Base-by-base conservation (phyloP, 1,140 invertebrate genomes). In the Drosophila orena region DNA sequence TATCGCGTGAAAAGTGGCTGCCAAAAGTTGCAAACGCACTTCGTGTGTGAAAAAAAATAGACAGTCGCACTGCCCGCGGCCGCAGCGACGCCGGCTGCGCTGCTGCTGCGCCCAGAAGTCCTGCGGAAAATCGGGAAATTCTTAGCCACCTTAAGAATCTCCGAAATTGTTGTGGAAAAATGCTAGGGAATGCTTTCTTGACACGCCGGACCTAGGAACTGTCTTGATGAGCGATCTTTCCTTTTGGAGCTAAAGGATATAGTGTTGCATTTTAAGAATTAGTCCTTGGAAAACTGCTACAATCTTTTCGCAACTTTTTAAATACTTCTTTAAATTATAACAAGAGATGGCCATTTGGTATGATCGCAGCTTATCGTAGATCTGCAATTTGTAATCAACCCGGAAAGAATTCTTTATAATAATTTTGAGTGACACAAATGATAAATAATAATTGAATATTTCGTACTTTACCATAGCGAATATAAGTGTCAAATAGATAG, bases 21-120 rank as follows among this genome's bases (percentile, higher is more conserved):
- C 38, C 50, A 89, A 85, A 84, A 81, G 64, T 35, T 40, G 77
- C 73, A 56, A 62, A 81, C 59, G 72, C 83, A 81, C 56, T 80
- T 52, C 60, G 38, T 72, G 30, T 15, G 15, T 72, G 69, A 59
- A 46, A 60, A 70, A 71, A 55, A 34, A 42, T 49, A 47, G 68
- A 20, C 54, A 50, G 54, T 65, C 58, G 62, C 59, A 64, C 64
- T 56, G 66, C 50, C 35, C 50, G 10, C 24, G 42, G 14, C n/a
- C 35, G 66, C 66, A 69, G 66, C 34, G 66, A 56, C 52, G 68
- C 43, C 52, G 35, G 20, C 68, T 34, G 64, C 65, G 64, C 68
- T 24, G 68, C 14, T 5, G 20, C 64, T 37, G 44, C 37, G 12
- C 15, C 37, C 37, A 37, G 60, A 66, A 53, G 64, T 68, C 64